Evolutionary conservation across 2,888 invertebrate genomes (phyloP), one percentile per base, ranked within the genome.

Genomic region (Xylota sylvarum): DNA sequence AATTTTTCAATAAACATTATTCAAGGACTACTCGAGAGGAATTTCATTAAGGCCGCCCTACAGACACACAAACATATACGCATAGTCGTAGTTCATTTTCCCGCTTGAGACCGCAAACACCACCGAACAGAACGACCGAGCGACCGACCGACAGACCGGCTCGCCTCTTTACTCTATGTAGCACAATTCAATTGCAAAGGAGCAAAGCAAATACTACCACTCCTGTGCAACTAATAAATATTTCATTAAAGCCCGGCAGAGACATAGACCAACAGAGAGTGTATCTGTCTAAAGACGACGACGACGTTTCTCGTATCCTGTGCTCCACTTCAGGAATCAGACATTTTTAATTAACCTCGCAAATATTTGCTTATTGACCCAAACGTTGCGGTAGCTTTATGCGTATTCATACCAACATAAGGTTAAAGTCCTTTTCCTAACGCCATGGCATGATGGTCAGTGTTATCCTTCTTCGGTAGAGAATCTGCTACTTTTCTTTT

Each of bases 321-420:
- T 35, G 37, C 67, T 55, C 52, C 60, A 62, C 76, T 50, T 74
- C 70, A 37, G 69, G 79, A 88, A 88, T 88, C 87, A 86, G 88
- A 89, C 87, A 76, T 89, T 89, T 88, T 89, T 89, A 89, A 89
- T 89, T 89, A 89, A 88, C 88, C 88, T 81, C 67, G 86, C 87
- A 89, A 89, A 88, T 86, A 89, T 89, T 88, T 88, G 88, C 86
- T 86, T 88, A 88, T 88, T 88, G 86, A 88, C 80, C 87, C 84
- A 83, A 88, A 74, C 65, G 60, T 65, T 81, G 70, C 62, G 50
- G 81, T 76, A 67, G 80, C 76, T 46, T 78, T 76, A 85, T 79
- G 79, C 72, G 74, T 87, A 77, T 79, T 69, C 58, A 50, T 12
- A 40, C 19, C 35, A n/a, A 58, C 60, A 55, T 23, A 23, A 60